Conservation (phyloP, 2,888 invertebrate genomes). For the Lordiphosa andalusiaca region DNA sequence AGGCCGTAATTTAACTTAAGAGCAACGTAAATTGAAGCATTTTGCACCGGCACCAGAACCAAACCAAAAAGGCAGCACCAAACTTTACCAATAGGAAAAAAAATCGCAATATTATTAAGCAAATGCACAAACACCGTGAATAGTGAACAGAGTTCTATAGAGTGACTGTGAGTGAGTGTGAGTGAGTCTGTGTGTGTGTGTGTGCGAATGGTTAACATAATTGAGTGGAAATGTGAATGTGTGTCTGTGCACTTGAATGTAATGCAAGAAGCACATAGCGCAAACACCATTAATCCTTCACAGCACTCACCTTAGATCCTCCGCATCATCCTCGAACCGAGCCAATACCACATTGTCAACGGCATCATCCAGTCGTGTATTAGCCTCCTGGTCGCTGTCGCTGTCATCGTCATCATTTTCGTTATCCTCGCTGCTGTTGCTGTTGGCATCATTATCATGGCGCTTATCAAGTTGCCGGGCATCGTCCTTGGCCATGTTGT, state of each 20-base stretch:
- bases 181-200: conserved; percentile 18
- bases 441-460: conserved; percentile 46
- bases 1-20: conserved; percentile 29
- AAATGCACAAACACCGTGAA: conserved; percentile 58
- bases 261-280: conserved; percentile 58
- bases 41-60: conserved; percentile 59
- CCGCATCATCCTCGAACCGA: conserved; percentile 65
- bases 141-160: conserved; percentile 8
- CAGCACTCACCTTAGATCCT: conserved; percentile 75
- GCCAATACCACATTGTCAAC: conserved; percentile 61
- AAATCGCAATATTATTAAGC: conserved; percentile 33
- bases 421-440: conserved; percentile 42
- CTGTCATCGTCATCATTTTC: conserved; percentile 47
- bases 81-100: conserved; percentile 48
- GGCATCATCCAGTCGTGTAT: conserved; percentile 48
- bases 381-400: conserved; percentile 36
- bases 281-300: conserved; percentile 35
- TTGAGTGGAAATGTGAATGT: conserved; percentile 48
- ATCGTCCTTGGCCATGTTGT: conserved; percentile 60
- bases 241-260: conserved; percentile 69
- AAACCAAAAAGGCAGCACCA: conserved; percentile 59
- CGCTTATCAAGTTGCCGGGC: conserved; percentile 63
- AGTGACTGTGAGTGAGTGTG: conserved; percentile 19
- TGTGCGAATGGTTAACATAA: conserved; percentile 39
- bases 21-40: conserved; percentile 56